Evolutionary conservation across 2,797 vertebrate species (phyloP), one percentile per base, ranked within the genome.

Genomic region (Avahi laniger): DNA sequence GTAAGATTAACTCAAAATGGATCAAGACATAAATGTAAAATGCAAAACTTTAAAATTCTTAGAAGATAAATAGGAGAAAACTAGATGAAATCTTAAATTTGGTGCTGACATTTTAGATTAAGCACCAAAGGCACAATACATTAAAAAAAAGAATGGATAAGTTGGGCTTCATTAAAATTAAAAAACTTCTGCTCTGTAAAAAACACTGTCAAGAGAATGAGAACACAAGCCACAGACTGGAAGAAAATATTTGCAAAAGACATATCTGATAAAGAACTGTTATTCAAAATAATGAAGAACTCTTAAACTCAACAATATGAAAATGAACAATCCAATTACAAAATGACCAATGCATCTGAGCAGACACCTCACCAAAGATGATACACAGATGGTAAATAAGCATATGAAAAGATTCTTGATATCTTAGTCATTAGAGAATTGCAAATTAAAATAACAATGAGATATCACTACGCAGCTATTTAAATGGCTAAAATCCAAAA

Each of bases 371-470:
- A 89, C 7, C 30, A 52, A 72, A 84, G 43, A 57, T 59, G n/a
- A 73, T 57, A 28, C 52, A 67, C 84, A 97, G 92, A 97, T 92
- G 80, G 80, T 35, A 89, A 89, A 97, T 86, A 94, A 89, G 35
- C 86, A 96, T 89, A 82, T 94, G 80, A 93, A 95, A 96, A 89
- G 80, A 67, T 86, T 26, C 9, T 73, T 70, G 65, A 75, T 76
- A 89, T 46, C 52, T 76, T n/a, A 61, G n/a, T 59, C 61, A 59
- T 48, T 33, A 70, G 84, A 76, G 59, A 80, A 70, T 75, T 93
- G 26, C 30, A 93, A 85, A 97, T 97, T 89, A 93, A 94, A 94
- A 91, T 79, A 91, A 83, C 76, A 96, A 93, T 43, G 38, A 70
- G 59, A 75, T 61, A 59, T 41, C 2, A 70, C 17, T 59, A 79